Conservation (phyloP, 2,797 vertebrate genomes). For the Eidolon dupreanum region DNA sequence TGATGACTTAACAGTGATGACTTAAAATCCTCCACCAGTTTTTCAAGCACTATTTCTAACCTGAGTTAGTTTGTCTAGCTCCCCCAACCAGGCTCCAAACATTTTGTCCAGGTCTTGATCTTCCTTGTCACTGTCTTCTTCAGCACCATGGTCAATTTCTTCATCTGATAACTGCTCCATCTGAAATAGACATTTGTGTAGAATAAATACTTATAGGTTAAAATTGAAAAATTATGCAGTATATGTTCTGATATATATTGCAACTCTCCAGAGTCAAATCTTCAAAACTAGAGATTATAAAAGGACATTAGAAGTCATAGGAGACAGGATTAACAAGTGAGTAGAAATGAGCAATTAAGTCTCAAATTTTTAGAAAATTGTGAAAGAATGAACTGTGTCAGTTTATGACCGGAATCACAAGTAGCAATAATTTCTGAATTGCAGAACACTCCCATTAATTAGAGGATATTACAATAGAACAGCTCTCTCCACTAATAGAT, state of each 20-base stretch:
- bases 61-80: constrained; percentile 98
- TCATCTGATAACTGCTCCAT: constrained; percentile 99
- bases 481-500: background rate
- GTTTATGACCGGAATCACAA: constrained; percentile 16
- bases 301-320: constrained; percentile 21
- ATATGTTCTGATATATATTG: background rate
- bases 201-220: background rate
- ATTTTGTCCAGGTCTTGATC: constrained; percentile 99
- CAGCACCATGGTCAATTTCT: constrained; percentile 96
- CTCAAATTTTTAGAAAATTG: constrained; percentile 41
- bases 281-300: constrained; percentile 41
- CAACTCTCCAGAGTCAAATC: background rate
- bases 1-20: background rate
- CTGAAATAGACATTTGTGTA: constrained; percentile 82
- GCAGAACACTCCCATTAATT: background rate
- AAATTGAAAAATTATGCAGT: constrained; percentile 29
- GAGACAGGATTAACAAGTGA: background rate
- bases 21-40: background rate
- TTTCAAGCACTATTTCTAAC: constrained; percentile 81
- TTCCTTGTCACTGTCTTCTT: constrained; percentile 98
- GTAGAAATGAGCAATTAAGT: constrained; percentile 15
- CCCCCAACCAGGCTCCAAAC: constrained; percentile 99
- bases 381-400: background rate
- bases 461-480: background rate
- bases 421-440: constrained; percentile 19